Evolutionary conservation across 92 coral and sea anemone species (phyloP).

Genomic region (Parazoanthus darwini): DNA sequence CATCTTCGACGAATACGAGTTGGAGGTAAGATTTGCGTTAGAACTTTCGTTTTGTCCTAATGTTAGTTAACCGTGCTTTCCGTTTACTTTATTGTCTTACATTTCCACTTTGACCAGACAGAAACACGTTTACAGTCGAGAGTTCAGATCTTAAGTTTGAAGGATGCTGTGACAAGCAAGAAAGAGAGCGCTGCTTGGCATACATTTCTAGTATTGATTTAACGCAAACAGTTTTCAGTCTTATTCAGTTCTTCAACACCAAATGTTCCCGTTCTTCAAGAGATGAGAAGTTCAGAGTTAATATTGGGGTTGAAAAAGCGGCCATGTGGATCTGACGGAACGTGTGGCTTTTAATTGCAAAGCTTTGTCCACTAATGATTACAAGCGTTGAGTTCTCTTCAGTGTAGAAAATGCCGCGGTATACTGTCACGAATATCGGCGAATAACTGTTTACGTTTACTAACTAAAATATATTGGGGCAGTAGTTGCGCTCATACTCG

Average conservation of each 20-base stretch:
- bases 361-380: background rate
- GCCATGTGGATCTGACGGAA: background rate
- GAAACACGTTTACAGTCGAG: background rate
- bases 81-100: background rate
- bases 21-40: constrained; percentile 70
- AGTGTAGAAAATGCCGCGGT: background rate
- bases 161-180: background rate
- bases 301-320: background rate
- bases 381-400: background rate
- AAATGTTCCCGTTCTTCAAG: background rate
- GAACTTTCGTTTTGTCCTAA: background rate
- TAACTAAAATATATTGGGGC: background rate
- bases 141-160: background rate
- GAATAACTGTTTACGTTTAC: background rate
- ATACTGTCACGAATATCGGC: background rate
- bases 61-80: background rate
- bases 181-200: background rate
- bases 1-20: constrained; percentile 92
- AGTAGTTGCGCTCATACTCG: background rate
- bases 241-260: background rate
- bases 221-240: background rate
- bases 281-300: background rate
- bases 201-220: background rate
- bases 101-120: background rate
- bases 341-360: background rate